Conservation (phyloP, 1,140 invertebrate species). For the Apolygus lucorum region DNA sequence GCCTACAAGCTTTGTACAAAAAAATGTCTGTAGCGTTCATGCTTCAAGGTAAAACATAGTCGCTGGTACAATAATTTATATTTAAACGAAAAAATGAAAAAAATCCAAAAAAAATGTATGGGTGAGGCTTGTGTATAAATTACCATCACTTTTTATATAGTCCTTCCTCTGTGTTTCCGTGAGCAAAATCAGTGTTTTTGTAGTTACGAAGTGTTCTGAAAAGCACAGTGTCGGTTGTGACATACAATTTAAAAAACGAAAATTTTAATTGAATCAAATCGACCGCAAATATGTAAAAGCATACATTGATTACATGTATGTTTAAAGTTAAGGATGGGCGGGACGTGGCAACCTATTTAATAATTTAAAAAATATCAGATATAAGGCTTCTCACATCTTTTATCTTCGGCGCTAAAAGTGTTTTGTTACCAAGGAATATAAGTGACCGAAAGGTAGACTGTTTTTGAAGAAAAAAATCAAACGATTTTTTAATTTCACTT, state of each 20-base stretch:
- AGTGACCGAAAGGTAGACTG: constrained; percentile 9
- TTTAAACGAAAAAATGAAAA: constrained; percentile 2
- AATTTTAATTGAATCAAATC: neutral
- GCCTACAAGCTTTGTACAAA: constrained; percentile 15
- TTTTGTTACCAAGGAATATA: neutral
- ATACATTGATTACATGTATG: neutral
- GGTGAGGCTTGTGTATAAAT: constrained; percentile 11
- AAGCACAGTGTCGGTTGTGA: constrained; percentile 4
- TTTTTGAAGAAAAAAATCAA: neutral
- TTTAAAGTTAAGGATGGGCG: constrained; percentile 19
- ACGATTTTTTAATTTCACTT: neutral
- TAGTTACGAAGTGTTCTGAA: constrained; percentile 17
- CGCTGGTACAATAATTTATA: constrained; percentile 16
- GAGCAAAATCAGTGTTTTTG: constrained; percentile 21
- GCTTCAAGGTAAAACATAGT: constrained; percentile 8
- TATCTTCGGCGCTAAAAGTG: constrained; percentile 4
- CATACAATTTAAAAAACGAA: neutral
- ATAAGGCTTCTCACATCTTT: constrained; percentile 24
- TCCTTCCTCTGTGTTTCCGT: constrained; percentile 19
- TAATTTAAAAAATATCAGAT: constrained; percentile 19
- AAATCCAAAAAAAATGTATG: neutral
- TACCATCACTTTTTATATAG: constrained; percentile 15
- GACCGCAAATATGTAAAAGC: neutral
- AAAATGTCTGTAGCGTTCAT: neutral
- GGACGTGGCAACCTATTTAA: constrained; percentile 22